These are phyloP conservation scores for Epinotia ramella DNA, from an alignment of 2,888 invertebrate genomes.

Conservation along the genomic window DNA sequence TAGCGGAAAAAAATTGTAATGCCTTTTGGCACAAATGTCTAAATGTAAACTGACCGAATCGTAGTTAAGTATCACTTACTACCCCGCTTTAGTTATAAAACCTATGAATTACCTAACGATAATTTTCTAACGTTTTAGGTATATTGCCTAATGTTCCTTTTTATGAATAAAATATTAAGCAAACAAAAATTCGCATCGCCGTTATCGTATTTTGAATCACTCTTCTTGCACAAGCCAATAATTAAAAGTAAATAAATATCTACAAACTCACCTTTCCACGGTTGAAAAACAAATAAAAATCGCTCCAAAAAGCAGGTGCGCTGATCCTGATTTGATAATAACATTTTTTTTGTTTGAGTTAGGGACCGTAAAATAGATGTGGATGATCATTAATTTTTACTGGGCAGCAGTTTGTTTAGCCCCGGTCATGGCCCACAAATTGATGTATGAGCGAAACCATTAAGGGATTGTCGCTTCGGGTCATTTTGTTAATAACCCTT, in stretches of 20 bases:
- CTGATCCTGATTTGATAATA: conserved; percentile 72
- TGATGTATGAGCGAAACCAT: conserved; percentile 80
- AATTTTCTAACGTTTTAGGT: no score
- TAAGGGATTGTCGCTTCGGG: conserved; percentile 78
- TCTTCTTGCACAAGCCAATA: not conserved
- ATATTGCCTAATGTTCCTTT: no score
- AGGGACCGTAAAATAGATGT: conserved; percentile 80
- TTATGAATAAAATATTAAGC: no score
- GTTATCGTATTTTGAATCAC: not conserved
- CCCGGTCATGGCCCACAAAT: conserved; percentile 77
- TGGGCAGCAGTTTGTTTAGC: conserved; percentile 79
- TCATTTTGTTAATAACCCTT: conserved; percentile 51
- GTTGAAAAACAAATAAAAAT: conserved; percentile 43
- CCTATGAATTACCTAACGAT: no score
- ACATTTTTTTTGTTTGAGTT: conserved; percentile 63
- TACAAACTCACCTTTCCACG: conserved; percentile 21
- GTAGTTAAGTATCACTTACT: no score
- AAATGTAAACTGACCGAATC: no score
- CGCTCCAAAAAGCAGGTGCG: conserved; percentile 65
- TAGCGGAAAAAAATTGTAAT: no score
- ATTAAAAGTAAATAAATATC: conserved; percentile 46
- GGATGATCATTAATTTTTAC: conserved; percentile 80
- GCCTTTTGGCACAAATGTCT: no score
- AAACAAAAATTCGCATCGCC: not conserved
- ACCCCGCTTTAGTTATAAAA: no score